Evolutionary conservation across 2,888 invertebrate species (phyloP).

Genomic region (Idaea straminata): DNA sequence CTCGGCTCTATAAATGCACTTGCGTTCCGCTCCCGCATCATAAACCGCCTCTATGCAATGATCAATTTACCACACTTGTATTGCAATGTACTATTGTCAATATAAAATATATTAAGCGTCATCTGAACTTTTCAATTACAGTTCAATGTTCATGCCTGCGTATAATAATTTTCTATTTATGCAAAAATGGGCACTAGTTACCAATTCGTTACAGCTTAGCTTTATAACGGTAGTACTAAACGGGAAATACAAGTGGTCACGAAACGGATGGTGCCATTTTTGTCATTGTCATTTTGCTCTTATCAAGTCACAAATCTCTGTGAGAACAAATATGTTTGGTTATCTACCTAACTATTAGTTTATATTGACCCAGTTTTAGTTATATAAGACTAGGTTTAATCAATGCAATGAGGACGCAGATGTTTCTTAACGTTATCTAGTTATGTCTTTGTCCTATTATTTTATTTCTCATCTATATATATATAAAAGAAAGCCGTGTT

Average conservation of each 20-base stretch:
- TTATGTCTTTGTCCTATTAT: neutral
- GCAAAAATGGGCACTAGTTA: slow-evolving; percentile 19
- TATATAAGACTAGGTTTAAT: slow-evolving; percentile 22
- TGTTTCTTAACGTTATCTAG: slow-evolving; percentile 19
- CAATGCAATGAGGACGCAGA: slow-evolving; percentile 40
- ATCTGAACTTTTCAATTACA: slow-evolving; percentile 11
- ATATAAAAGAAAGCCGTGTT: too few relatives aligned
- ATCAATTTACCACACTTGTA: too few relatives aligned
- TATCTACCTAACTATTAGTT: neutral
- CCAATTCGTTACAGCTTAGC: slow-evolving; percentile 50
- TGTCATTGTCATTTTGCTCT: slow-evolving; percentile 47
- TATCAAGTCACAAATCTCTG: slow-evolving; percentile 33
- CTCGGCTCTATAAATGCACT: too few relatives aligned
- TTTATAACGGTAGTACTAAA: slow-evolving; percentile 52
- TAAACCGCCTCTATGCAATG: too few relatives aligned
- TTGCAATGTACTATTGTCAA: too few relatives aligned
- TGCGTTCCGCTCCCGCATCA: too few relatives aligned
- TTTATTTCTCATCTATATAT: too few relatives aligned
- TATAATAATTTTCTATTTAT: slow-evolving; percentile 8
- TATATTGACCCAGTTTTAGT: neutral
- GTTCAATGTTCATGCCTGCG: neutral
- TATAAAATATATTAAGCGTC: neutral
- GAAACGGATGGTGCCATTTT: slow-evolving; percentile 58
- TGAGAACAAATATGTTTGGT: neutral
- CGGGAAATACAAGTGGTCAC: slow-evolving; percentile 56